phyloP scores from a whole-genome alignment of 1,140 invertebrate species.

The Nixonia krombeini region DNA sequence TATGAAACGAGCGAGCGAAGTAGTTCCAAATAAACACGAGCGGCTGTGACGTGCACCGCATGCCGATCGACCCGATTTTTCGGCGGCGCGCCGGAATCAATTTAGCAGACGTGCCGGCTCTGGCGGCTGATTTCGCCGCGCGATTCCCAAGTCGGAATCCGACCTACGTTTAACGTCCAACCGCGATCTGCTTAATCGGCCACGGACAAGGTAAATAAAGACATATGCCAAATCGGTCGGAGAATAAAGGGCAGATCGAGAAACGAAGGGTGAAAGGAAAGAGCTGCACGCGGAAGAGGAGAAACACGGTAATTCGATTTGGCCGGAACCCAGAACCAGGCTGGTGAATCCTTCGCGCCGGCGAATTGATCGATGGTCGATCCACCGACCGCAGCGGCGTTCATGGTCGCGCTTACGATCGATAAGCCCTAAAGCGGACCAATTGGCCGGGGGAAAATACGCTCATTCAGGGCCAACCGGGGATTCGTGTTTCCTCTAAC shows the following conservation, averaged over 20 bases:
- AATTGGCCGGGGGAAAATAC: no score
- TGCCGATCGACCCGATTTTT: not conserved
- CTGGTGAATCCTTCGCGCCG: conserved; percentile 16
- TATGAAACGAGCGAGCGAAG: no score
- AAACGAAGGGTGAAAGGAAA: not conserved
- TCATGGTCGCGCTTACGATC: no score
- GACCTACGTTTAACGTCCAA: not conserved
- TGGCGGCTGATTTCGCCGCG: no score
- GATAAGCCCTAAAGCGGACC: no score
- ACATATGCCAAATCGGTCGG: no score
- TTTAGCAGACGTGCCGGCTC: not conserved
- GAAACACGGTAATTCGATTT: conserved; percentile 34
- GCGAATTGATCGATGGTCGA: conserved; percentile 27
- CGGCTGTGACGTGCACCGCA: not conserved
- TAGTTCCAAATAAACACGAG: not conserved
- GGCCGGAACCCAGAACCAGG: conserved; percentile 19
- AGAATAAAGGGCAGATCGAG: no score
- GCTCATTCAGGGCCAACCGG: no score
- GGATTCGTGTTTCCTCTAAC: no score
- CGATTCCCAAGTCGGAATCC: no score
- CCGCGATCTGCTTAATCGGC: not conserved
- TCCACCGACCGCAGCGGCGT: conserved; percentile 4
- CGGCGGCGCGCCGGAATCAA: not conserved
- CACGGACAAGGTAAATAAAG: not conserved
- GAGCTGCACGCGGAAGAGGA: conserved; percentile 1